A percentile compares a stretch with the other conserved stretches of the same genome.
These are phyloP conservation scores for Andrena chrysosceles DNA, from an alignment of 2,888 invertebrate genomes.

Conservation along the genomic window DNA sequence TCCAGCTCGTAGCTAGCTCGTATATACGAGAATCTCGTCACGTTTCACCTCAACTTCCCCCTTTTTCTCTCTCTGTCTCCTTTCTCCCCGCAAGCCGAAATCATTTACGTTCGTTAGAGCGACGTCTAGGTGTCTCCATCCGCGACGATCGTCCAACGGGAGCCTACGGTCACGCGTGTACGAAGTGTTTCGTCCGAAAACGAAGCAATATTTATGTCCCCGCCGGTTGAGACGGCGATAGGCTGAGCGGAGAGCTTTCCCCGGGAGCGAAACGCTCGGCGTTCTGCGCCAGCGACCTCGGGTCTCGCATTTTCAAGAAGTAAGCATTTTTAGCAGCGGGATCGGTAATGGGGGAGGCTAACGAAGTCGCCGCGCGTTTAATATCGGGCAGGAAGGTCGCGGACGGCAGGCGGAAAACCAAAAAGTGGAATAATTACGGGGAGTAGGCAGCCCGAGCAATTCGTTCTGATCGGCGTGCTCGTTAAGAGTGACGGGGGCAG, in stretches of 20 bases:
- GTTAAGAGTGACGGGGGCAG: conserved; percentile 37
- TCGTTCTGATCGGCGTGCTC: conserved; percentile 56
- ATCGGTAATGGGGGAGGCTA: conserved; percentile 42
- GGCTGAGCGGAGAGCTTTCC: neutral
- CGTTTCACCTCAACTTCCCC: neutral
- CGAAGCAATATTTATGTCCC: neutral
- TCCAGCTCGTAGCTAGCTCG: neutral
- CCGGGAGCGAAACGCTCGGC: neutral
- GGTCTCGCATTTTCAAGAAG: conserved; percentile 10
- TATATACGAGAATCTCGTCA: conserved; percentile 9
- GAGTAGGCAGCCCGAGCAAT: conserved; percentile 48
- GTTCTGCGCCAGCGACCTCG: neutral
- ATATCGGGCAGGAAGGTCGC: conserved; percentile 29
- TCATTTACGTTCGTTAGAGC: neutral
- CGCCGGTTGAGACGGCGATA: neutral
- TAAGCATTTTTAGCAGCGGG: conserved; percentile 37
- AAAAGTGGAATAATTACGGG: conserved; percentile 56
- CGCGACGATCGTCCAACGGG: neutral
- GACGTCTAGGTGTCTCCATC: neutral
- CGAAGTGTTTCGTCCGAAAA: neutral
- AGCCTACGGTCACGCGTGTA: neutral
- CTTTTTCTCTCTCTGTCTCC: neutral
- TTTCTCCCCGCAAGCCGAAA: neutral
- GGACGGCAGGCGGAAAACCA: conserved; percentile 35
- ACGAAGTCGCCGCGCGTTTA: conserved; percentile 41